These are phyloP conservation scores for Clytia hemisphaerica DNA, from an alignment of 30 jellyfish, hydroid and myxozoan species.

Conservation along the genomic window DNA sequence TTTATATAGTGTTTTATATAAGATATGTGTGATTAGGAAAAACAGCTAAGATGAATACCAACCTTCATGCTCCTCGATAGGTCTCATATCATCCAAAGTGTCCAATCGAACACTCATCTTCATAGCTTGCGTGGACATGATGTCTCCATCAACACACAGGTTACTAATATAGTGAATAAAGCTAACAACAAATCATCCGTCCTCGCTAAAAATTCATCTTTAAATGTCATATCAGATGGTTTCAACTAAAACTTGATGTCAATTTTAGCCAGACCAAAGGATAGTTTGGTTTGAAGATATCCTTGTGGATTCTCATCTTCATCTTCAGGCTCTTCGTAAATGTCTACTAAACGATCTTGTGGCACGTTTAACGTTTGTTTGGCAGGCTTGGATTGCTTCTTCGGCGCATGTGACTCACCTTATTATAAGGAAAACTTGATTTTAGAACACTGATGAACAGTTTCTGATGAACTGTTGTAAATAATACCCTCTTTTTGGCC, in stretches of 20 bases:
- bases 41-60: too few relatives aligned
- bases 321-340: constrained; percentile 28
- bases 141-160: constrained; percentile 55
- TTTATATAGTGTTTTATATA: too few relatives aligned
- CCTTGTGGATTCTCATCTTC: constrained; percentile 27
- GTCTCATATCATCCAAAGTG: constrained; percentile 75
- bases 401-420: too few relatives aligned
- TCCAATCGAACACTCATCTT: constrained; percentile 44
- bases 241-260: constrained; percentile 38
- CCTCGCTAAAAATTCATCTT: constrained; percentile 78
- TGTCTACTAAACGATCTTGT: constrained; percentile 31
- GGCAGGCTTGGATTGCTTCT: not conserved
- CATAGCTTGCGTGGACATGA: constrained; percentile 55
- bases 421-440: too few relatives aligned
- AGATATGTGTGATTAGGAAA: too few relatives aligned
- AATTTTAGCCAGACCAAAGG: constrained; percentile 63
- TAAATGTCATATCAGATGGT: constrained; percentile 78
- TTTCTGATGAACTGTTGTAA: too few relatives aligned
- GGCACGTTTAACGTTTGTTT: not conserved
- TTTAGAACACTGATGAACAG: too few relatives aligned
- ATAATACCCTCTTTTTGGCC: too few relatives aligned
- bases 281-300: constrained; percentile 45
- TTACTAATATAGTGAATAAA: constrained; percentile 60
- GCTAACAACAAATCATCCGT: constrained; percentile 49
- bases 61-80: too few relatives aligned